Evolutionary conservation across 2,113 vertebrate genomes (phyloP).

Genomic region (Scalopus aquaticus): DNA sequence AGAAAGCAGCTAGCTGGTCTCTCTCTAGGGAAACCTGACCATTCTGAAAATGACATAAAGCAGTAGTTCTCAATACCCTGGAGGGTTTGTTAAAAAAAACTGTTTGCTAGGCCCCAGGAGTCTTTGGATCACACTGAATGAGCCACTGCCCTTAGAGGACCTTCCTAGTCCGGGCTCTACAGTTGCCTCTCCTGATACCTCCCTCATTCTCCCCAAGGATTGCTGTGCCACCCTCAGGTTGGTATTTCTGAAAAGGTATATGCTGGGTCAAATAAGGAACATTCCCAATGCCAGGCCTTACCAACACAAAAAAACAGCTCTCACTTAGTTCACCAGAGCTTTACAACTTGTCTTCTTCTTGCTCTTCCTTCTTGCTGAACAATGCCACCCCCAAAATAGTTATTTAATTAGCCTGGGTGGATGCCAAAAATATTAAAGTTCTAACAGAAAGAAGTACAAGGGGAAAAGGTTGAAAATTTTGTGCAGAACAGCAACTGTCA

Average conservation of each 20-base stretch:
- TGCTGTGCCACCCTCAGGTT: too few relatives aligned
- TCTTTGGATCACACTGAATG: not conserved
- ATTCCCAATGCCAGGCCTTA: not conserved
- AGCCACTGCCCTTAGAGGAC: not conserved
- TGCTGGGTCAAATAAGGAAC: not conserved
- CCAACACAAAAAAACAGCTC: not conserved
- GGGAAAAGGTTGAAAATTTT: not conserved
- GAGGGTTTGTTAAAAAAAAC: not conserved
- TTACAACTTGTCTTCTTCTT: conserved; percentile 22
- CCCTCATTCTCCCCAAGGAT: not conserved
- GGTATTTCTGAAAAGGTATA: too few relatives aligned
- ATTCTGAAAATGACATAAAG: not conserved
- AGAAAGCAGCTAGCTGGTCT: not conserved
- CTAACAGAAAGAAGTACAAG: conserved; percentile 40
- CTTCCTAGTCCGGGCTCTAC: not conserved
- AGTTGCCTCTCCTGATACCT: not conserved
- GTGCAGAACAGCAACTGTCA: not conserved
- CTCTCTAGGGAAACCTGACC: not conserved
- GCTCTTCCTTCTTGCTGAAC: conserved; percentile 53
- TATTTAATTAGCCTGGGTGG: conserved; percentile 51
- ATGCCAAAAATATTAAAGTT: not conserved
- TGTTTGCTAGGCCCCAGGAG: not conserved
- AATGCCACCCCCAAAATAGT: conserved; percentile 46
- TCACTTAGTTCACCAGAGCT: not conserved
- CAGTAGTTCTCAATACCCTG: not conserved